These are phyloP conservation scores for Calameuta pallipes DNA, from an alignment of 2,888 invertebrate species.

Conservation along the genomic window DNA sequence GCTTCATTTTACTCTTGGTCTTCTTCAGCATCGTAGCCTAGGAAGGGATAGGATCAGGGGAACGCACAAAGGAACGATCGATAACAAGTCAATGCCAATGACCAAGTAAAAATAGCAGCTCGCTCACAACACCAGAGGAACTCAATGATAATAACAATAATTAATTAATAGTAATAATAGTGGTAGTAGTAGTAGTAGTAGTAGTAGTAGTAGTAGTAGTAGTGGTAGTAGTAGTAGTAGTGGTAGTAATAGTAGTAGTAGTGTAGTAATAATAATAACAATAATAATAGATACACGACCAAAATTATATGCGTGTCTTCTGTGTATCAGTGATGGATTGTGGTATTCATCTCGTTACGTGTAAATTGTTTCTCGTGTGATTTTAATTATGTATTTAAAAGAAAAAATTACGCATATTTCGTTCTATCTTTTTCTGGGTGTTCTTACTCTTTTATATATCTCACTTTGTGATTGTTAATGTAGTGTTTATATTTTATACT, in stretches of 20 bases:
- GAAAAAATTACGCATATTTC: too few species aligned
- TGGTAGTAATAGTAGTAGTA: neutral
- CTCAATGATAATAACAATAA: slow-evolving; percentile 3
- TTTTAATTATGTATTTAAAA: too few species aligned
- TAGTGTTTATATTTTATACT: slow-evolving; percentile 15
- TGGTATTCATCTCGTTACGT: too few species aligned
- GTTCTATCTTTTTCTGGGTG: too few species aligned
- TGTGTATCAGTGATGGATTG: neutral
- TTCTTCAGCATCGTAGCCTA: slow-evolving; percentile 99
- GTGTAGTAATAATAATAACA: neutral
- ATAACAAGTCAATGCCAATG: slow-evolving; percentile 34
- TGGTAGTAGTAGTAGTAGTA: neutral
- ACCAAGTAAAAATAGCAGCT: slow-evolving; percentile 35
- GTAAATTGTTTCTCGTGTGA: too few species aligned
- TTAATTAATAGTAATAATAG: neutral
- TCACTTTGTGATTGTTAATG: slow-evolving; percentile 12
- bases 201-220: neutral
- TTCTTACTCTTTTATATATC: too few species aligned
- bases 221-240: slow-evolving; percentile 8
- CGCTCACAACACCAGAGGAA: slow-evolving; percentile 32
- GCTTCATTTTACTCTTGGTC: slow-evolving; percentile 95
- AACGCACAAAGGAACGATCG: slow-evolving; percentile 48
- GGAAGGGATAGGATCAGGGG: slow-evolving; percentile 67
- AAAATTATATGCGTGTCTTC: slow-evolving; percentile 19
- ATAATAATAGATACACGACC: slow-evolving; percentile 11